Evolutionary conservation across 2,888 invertebrate species (phyloP), one percentile per base, ranked within the genome.

Genomic region (Nomada fucata): DNA sequence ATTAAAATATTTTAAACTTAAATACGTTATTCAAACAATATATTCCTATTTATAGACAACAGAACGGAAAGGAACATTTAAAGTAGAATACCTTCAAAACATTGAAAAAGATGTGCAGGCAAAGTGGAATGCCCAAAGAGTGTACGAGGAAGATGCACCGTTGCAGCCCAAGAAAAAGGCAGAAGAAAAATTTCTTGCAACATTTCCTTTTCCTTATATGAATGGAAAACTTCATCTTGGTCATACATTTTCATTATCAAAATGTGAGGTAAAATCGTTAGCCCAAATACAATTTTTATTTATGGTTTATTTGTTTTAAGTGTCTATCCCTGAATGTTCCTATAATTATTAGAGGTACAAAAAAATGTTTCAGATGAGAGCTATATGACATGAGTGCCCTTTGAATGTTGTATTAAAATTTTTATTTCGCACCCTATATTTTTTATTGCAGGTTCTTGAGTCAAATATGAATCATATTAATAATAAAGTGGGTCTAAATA

Each of bases 131-230:
- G 93, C 94, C 23, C 96, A 96, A 75, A 97, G 97, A 91, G 95
- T 96, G 50, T 97, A 97, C 93, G 98, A 99, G 94, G 94, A 95
- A 70, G 96, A 99, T 95, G 98, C 98, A 2, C 97, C 97, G 0
- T 91, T 93, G 20, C 94, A 95, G 9, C 94, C 94, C 79, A 95
- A 94, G 80, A 95, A 83, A 15, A 93, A 94, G 20, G 4, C 67
- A 94, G 94, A 96, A 90, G 97, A 97, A 84, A 99, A 99, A 92
- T 99, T 97, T 93, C 95, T 99, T 88, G 97, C 97, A 52, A 98
- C 98, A 2, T 99, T 99, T 94, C 99, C 99, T 0, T 99, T 96
- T 94, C 99, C 99, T 0, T 99, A 99, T 92, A 99, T 99, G 99
- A 99, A 99, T 95, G 99, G 99, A 13, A 96, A 98, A 63, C 95